Conservation (phyloP, 2,888 invertebrate genomes). For the Protophormia terraenovae region DNA sequence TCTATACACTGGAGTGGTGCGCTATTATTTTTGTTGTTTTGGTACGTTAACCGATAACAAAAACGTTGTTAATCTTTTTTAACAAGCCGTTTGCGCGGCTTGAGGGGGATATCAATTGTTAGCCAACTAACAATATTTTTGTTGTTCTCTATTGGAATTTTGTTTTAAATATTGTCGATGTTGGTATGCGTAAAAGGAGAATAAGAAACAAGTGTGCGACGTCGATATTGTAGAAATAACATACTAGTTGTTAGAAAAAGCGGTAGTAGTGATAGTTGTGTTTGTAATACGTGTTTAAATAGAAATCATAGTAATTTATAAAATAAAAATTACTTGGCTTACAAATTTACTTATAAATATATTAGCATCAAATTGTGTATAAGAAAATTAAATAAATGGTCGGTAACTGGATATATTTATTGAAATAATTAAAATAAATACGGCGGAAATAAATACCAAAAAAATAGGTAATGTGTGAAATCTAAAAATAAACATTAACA, state of each 20-base stretch:
- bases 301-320: too few relatives aligned
- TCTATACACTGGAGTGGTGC: conserved; percentile 5
- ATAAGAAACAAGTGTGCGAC: background rate
- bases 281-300: background rate
- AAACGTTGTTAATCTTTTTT: background rate
- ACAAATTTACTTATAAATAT: too few relatives aligned
- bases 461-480: background rate
- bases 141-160: conserved; percentile 28
- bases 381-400: too few relatives aligned
- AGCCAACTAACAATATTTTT: background rate
- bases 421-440: background rate
- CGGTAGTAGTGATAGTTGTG: background rate
- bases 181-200: background rate
- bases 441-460: background rate
- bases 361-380: too few relatives aligned
- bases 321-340: too few relatives aligned
- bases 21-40: conserved; percentile 15
- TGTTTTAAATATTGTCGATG: background rate
- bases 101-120: background rate
- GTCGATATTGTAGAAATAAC: background rate
- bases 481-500: background rate
- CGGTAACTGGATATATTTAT: too few relatives aligned
- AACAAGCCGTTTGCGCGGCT: background rate
- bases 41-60: conserved; percentile 15
- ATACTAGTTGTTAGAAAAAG: background rate